A percentile compares a stretch with the other conserved stretches of the same genome.
phyloP scores from a whole-genome alignment of 2,113 vertebrate species.

The Rhipidura dahli region DNA sequence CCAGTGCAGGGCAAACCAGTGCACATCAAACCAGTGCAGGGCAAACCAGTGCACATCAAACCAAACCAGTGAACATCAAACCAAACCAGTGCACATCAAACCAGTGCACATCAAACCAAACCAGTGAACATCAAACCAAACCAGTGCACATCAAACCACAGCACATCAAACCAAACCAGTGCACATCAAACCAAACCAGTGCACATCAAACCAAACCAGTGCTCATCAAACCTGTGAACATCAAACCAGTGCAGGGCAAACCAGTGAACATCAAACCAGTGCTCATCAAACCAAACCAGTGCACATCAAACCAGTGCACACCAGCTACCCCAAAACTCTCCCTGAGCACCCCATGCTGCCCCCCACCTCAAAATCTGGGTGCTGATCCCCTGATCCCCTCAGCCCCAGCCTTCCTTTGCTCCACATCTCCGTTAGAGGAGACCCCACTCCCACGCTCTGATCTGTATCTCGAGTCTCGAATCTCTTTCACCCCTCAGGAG shows the following conservation, averaged over 20 bases:
- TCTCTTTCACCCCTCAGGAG: not conserved
- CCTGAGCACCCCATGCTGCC: not conserved
- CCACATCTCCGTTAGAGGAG: not conserved
- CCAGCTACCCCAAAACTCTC: not conserved
- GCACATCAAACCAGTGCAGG: not conserved
- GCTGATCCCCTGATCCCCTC: too few relatives aligned
- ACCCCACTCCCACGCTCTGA: fast-evolving
- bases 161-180: too few relatives aligned
- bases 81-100: not conserved
- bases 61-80: not conserved
- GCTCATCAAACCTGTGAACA: too few relatives aligned
- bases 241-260: not conserved
- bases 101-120: fast-evolving
- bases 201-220: too few relatives aligned
- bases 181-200: not conserved
- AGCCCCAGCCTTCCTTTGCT: not conserved
- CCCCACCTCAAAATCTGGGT: not conserved
- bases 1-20: not conserved
- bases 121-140: too few relatives aligned
- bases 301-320: not conserved
- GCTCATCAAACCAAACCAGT: not conserved
- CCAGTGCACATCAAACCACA: too few relatives aligned
- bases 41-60: not conserved
- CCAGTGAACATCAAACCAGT: not conserved
- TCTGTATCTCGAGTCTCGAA: fast-evolving